Conservation (phyloP, 2,797 vertebrate genomes). For the Poeciliopsis gracilis region DNA sequence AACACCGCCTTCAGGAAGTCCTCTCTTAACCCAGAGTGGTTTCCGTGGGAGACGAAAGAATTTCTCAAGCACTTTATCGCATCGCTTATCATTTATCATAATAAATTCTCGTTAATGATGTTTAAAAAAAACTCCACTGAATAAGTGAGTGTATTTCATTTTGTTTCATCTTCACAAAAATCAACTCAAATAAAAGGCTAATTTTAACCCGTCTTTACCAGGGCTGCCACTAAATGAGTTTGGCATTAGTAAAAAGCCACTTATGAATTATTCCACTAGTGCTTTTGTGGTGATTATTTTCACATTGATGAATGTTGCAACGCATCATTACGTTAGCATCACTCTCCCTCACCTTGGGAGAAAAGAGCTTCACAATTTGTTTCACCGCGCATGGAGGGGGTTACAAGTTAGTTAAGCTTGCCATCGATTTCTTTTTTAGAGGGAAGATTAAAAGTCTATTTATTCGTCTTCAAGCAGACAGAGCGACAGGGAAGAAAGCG, state of each 20-base stretch:
- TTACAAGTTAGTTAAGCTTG: conserved; percentile 20
- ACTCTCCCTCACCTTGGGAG: not conserved
- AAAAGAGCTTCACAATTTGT: not conserved
- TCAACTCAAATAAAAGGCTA: not conserved
- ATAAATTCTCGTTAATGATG: no score
- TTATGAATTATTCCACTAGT: not conserved
- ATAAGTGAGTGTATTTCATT: not conserved
- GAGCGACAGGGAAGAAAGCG: conserved; percentile 3
- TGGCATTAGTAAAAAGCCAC: not conserved
- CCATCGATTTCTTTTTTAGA: conserved; percentile 40
- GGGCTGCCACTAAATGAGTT: not conserved
- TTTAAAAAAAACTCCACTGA: not conserved
- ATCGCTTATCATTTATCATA: no score
- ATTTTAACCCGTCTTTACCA: not conserved
- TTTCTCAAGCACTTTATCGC: no score
- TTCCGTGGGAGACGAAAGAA: no score
- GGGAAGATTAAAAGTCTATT: conserved; percentile 49
- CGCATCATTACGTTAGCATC: not conserved
- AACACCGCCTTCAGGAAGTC: no score
- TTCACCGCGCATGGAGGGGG: not conserved
- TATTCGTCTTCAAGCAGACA: conserved; percentile 34
- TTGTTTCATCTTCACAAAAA: not conserved
- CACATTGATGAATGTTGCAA: not conserved
- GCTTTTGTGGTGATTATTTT: not conserved
- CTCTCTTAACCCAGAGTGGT: no score